Conservation (phyloP, 2,797 vertebrate genomes). For the Ibycter americanus region DNA sequence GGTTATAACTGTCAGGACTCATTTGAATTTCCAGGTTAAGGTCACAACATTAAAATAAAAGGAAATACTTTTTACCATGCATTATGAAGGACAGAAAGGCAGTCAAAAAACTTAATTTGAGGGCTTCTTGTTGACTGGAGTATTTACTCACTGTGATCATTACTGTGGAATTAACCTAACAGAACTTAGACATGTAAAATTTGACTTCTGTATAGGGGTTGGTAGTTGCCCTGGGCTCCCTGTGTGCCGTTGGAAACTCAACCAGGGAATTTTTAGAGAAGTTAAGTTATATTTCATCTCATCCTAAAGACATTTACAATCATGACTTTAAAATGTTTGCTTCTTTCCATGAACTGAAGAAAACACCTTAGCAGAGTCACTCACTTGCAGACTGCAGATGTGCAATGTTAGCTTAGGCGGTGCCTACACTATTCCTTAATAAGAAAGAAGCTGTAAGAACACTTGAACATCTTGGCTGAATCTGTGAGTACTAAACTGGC, state of each 20-base stretch:
- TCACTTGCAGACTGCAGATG: background rate
- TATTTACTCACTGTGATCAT: background rate
- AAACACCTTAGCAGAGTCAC: background rate
- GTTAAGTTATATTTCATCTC: background rate
- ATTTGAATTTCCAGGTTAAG: background rate
- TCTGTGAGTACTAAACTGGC: background rate
- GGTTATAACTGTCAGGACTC: background rate
- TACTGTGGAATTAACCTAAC: background rate
- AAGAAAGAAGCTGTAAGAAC: background rate
- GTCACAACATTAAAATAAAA: background rate
- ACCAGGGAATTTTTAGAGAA: background rate
- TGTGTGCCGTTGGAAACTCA: background rate
- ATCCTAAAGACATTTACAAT: background rate
- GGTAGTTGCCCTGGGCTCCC: background rate
- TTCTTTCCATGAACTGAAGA: background rate
- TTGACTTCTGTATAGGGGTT: background rate
- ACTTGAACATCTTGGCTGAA: background rate
- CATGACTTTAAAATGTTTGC: background rate
- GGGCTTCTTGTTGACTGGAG: background rate
- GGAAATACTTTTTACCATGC: background rate
- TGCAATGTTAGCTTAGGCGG: background rate
- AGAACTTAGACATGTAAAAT: background rate
- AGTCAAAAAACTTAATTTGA: background rate
- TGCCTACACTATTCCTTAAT: fast-evolving
- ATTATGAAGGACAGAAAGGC: background rate